phyloP scores from a whole-genome alignment of 1,140 invertebrate species.

The Chelonus insularis region DNA sequence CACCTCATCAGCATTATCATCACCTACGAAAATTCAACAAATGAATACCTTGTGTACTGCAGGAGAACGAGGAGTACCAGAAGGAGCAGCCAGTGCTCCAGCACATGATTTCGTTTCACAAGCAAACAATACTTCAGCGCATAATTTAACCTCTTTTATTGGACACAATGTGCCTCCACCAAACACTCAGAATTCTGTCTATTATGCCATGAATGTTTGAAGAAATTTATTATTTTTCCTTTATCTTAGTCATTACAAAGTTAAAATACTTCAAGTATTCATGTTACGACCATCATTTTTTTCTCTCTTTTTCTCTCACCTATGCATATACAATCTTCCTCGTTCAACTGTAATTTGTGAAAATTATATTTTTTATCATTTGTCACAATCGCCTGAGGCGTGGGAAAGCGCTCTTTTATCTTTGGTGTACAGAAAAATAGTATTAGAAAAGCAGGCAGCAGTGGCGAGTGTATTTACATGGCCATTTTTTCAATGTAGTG shows the following conservation, averaged over 20 bases:
- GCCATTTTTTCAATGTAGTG: no score
- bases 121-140: constrained; percentile 21
- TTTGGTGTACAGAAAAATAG: not conserved
- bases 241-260: no score
- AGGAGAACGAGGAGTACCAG: constrained; percentile 66
- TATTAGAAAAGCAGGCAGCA: no score
- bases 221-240: no score
- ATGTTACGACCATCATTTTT: no score
- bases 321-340: not conserved
- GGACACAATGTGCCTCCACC: constrained; percentile 45
- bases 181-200: constrained; percentile 55
- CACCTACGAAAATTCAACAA: constrained; percentile 47
- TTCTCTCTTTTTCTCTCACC: not conserved
- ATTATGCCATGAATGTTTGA: constrained; percentile 61
- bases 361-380: constrained; percentile 6
- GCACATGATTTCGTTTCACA: constrained; percentile 57
- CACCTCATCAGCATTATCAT: constrained; percentile 54
- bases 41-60: constrained; percentile 45
- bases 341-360: not conserved
- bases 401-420: not conserved
- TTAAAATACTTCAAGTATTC: no score
- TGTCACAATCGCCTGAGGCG: not conserved
- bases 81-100: constrained; percentile 65
- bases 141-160: constrained; percentile 33
- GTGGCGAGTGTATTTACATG: no score